Evolutionary conservation across 2,797 vertebrate species (phyloP), one percentile per base, ranked within the genome.

Genomic region (Anniella stebbinsi): DNA sequence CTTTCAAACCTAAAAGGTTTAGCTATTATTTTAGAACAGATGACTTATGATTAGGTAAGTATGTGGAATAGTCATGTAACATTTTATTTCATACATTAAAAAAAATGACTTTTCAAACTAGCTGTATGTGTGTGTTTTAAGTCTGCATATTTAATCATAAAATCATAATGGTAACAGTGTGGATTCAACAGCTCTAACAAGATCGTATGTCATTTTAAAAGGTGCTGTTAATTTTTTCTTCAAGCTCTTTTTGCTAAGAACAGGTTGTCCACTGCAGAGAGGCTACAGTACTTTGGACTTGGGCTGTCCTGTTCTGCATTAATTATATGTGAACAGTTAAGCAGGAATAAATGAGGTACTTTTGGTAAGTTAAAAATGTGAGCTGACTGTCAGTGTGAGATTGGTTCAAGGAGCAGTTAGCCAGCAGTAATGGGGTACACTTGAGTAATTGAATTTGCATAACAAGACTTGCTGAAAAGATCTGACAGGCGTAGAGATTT

Each of bases 401-500:
- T 95, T 93, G 94, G 96, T 97, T 97, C 96, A 96, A 95, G 94
- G 97, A 97, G 96, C 97, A 97, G 97, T 97, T 98, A 97, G 96
- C 96, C 97, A 95, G 97, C 97, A 96, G 97, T 98, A 97, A 97
- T 97, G 96, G 97, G 97, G 97, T 97, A 98, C 97, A 98, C 97
- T 98, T 98, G 97, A 98, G 97, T 98, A 98, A 98, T 97, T 98
- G 97, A 97, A 98, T 98, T 98, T 98, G 97, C 98, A 98, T 98
- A 97, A 98, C 97, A 98, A 98, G 98, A 97, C 97, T 96, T 78
- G 94, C 97, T 95, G 97, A 97, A 96, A 96, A 90, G 97, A 93
- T 96, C 96, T 98, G 97, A 97, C 97, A 98, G 97, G 97, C 97
- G 92, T 92, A 95, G 97, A 98, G 97, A 98, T 98, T 97, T 97